phyloP scores from a whole-genome alignment of 2,113 vertebrate genomes.

The Tenrec ecaudatus region DNA sequence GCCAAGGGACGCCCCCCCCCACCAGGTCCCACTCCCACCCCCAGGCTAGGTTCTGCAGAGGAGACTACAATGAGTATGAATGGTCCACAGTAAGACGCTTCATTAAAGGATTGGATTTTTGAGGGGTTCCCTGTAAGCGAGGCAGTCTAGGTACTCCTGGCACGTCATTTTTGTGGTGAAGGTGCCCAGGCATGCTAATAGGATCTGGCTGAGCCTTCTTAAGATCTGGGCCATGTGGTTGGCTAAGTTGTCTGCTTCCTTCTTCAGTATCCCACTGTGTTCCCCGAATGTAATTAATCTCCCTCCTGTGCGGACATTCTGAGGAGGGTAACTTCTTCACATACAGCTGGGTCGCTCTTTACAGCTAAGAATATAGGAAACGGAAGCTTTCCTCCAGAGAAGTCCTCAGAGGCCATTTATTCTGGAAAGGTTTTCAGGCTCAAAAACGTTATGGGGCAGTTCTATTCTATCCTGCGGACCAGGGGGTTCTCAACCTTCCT shows the following conservation, averaged over 20 bases:
- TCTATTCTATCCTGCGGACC: too few species aligned
- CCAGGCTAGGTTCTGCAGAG: neutral
- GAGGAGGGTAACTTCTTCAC: neutral
- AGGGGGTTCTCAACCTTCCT: too few species aligned
- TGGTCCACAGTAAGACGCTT: neutral
- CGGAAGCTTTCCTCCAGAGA: neutral
- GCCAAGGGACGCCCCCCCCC: too few species aligned
- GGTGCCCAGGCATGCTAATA: neutral
- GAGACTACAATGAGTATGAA: neutral
- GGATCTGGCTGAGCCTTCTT: neutral
- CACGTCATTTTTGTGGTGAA: neutral
- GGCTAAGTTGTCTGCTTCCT: neutral
- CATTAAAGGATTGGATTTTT: neutral
- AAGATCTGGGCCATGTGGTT: neutral
- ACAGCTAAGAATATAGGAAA: neutral
- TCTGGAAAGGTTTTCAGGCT: too few species aligned
- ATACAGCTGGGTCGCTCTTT: neutral
- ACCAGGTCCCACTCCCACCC: neutral
- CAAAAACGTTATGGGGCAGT: too few species aligned
- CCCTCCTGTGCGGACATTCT: neutral
- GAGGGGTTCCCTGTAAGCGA: neutral
- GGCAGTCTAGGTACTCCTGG: neutral
- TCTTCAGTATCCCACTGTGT: neutral
- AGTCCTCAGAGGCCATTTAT: too few species aligned
- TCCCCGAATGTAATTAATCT: accelerated